These are phyloP conservation scores for Drosophila malerkotliana DNA, from an alignment of 1,140 invertebrate genomes.

Conservation along the genomic window DNA sequence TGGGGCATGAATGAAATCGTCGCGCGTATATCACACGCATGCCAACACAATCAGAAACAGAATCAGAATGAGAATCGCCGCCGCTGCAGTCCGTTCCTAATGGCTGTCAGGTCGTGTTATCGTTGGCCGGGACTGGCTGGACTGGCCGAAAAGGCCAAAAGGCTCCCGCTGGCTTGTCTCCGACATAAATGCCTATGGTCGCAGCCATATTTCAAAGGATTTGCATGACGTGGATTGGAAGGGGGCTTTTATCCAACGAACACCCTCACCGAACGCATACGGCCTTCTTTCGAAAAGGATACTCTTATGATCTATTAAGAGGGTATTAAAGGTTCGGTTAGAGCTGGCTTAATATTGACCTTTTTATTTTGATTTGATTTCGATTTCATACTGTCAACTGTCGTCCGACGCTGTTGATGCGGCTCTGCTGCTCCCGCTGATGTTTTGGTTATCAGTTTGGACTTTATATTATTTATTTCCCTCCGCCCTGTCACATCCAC, in stretches of 20 bases:
- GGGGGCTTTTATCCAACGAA: neutral
- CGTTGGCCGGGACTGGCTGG: neutral
- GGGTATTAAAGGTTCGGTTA: slow-evolving; percentile 20
- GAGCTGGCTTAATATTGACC: neutral
- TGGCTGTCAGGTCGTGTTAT: slow-evolving; percentile 68
- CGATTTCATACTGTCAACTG: slow-evolving; percentile 49
- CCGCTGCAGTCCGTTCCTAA: slow-evolving; percentile 48
- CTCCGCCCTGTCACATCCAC: slow-evolving; percentile 21
- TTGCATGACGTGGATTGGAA: slow-evolving; percentile 17
- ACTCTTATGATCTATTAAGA: neutral
- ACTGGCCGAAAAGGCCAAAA: slow-evolving; percentile 16
- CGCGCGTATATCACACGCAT: slow-evolving; percentile 73
- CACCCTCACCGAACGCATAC: neutral
- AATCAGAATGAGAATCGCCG: slow-evolving; percentile 35
- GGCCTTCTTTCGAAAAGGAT: neutral
- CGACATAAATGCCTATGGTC: slow-evolving; percentile 26
- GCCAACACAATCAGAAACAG: slow-evolving; percentile 45
- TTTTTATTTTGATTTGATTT: slow-evolving; percentile 73
- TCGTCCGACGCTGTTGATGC: slow-evolving; percentile 22
- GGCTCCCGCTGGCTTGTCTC: slow-evolving; percentile 45
- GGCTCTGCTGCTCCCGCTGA: slow-evolving; percentile 22
- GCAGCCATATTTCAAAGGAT: slow-evolving; percentile 59
- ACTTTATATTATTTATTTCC: slow-evolving; percentile 78
- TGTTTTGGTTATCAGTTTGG: slow-evolving; percentile 72
- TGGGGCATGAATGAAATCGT: slow-evolving; percentile 69